Percentiles rank a stretch among this genome's conserved stretches.
Evolutionary conservation across 2,113 vertebrate genomes (phyloP).

Genomic region (Recurvirostra avosetta): DNA sequence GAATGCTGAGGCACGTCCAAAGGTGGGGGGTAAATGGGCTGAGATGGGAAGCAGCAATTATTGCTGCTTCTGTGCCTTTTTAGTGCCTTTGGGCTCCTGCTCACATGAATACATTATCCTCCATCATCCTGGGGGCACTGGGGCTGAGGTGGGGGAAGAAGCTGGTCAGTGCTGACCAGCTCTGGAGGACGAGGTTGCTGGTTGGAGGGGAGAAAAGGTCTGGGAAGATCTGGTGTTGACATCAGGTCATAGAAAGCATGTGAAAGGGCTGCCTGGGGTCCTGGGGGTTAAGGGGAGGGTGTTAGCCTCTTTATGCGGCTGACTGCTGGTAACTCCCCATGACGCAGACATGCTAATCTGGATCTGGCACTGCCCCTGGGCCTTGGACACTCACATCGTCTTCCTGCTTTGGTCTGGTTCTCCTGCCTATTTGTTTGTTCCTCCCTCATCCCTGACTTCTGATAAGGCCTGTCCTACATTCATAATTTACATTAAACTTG

Average conservation of each 20-base stretch:
- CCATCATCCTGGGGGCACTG: rapidly evolving
- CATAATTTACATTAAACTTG: not conserved
- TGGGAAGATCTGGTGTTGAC: not conserved
- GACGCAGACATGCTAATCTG: not conserved
- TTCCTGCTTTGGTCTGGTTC: not conserved
- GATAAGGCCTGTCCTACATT: not conserved
- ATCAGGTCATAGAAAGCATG: not conserved
- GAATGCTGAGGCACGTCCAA: rapidly evolving
- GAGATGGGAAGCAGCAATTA: not conserved
- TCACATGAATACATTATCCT: rapidly evolving
- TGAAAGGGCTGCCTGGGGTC: not conserved
- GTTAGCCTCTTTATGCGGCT: not conserved
- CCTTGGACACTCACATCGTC: not conserved
- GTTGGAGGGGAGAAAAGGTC: not conserved
- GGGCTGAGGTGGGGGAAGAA: not conserved
- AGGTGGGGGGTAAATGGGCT: not conserved
- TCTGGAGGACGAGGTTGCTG: not conserved
- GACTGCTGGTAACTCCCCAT: not conserved
- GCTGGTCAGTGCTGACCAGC: not conserved
- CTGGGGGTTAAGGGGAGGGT: not conserved
- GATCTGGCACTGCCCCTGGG: not conserved
- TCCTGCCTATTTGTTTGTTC: not conserved
- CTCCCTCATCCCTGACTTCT: not conserved
- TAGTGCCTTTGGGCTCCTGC: not conserved
- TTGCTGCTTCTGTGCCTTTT: not conserved